These are phyloP conservation scores for Tolypeutes matacus DNA, from an alignment of 2,797 vertebrate species.

Conservation along the genomic window DNA sequence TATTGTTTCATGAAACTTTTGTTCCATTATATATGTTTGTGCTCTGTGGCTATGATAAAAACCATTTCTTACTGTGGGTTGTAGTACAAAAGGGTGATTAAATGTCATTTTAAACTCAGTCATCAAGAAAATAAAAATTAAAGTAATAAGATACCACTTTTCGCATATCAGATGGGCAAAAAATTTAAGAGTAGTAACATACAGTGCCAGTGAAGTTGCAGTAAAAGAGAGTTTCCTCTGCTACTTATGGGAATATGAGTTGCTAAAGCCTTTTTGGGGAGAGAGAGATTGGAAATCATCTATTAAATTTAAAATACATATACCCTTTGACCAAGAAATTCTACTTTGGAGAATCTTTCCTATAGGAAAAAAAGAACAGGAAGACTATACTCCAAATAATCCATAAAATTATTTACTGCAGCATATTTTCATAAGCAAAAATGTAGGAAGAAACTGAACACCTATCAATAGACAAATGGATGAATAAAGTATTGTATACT, in stretches of 20 bases:
- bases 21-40: background rate
- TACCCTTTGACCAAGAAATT: background rate
- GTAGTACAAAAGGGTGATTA: constrained; percentile 38
- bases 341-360: background rate
- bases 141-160: constrained; percentile 38
- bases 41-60: constrained; percentile 13
- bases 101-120: constrained; percentile 58
- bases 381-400: background rate
- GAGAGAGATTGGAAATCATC: background rate
- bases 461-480: constrained; percentile 29
- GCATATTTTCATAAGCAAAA: constrained; percentile 53
- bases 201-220: background rate
- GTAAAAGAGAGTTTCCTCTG: background rate
- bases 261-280: background rate
- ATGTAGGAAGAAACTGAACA: constrained; percentile 20
- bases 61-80: background rate
- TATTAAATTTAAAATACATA: background rate
- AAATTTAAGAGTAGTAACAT: background rate
- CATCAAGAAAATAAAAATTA: constrained; percentile 64
- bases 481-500: constrained; percentile 47
- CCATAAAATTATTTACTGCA: background rate
- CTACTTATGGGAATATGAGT: background rate
- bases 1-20: constrained; percentile 49
- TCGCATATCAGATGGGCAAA: too few relatives aligned
- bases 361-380: background rate